Evolutionary conservation across 1,140 invertebrate species (phyloP), one percentile per base, ranked within the genome.

Genomic region (Bathynomus jamesi): DNA sequence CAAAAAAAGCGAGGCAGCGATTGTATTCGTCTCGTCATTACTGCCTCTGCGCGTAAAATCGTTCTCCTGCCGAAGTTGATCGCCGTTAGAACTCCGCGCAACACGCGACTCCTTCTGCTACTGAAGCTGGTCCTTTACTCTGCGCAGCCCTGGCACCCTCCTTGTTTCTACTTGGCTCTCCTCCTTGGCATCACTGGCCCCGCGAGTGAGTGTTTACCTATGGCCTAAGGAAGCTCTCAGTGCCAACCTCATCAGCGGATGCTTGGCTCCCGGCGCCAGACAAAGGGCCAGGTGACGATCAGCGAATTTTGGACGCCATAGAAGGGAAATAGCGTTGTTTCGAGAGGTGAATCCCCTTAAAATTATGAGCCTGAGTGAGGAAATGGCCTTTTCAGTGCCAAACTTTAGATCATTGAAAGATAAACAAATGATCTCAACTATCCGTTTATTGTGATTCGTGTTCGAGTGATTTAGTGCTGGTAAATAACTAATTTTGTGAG

Each of bases 361-460:
- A n/a, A n/a, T n/a, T n/a, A n/a, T n/a, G n/a, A n/a, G n/a, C n/a
- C n/a, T n/a, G n/a, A n/a, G n/a, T n/a, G n/a, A n/a, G n/a, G n/a
- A n/a, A n/a, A n/a, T n/a, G n/a, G n/a, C n/a, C n/a, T n/a, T n/a
- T n/a, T n/a, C n/a, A n/a, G 40, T 53, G 40, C 40, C 40, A 53
- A 53, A 5, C 40, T 17, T 53, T 53, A 53, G 21, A 53, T 53
- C n/a, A 53, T 53, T 21, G 40, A 53, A 53, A 53, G 40, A 53
- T 53, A 53, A 53, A 53, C 40, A 53, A 53, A n/a, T 53, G 40
- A 53, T 53, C 40, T 53, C 40, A 53, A n/a, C n/a, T n/a, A n/a
- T n/a, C n/a, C n/a, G n/a, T n/a, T n/a, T n/a, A n/a, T n/a, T n/a
- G n/a, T n/a, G n/a, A n/a, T n/a, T n/a, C n/a, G n/a, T n/a, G n/a